Percentiles rank a stretch among this genome's conserved stretches.
Evolutionary conservation across 2,888 invertebrate genomes (phyloP).

Genomic region (Aradus depressus): DNA sequence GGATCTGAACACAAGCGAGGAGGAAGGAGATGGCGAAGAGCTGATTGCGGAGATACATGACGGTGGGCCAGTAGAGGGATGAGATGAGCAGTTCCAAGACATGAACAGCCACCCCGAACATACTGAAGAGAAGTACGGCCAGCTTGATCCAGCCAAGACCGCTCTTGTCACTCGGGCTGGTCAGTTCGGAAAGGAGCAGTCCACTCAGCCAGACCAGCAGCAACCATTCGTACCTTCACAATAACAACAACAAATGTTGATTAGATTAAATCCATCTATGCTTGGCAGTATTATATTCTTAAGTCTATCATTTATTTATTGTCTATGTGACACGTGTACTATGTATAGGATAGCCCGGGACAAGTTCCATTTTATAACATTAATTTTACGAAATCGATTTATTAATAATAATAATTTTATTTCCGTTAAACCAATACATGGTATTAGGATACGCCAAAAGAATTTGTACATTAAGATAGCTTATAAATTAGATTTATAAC

Average conservation of each 20-base stretch:
- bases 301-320: too few species aligned
- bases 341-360: too few species aligned
- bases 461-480: too few species aligned
- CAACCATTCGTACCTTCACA: conserved; percentile 70
- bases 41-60: conserved; percentile 93
- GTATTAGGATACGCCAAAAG: too few species aligned
- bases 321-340: too few species aligned
- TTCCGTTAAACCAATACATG: too few species aligned
- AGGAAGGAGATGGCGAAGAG: conserved; percentile 91
- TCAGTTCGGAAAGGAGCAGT: conserved; percentile 86
- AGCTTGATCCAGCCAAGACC: conserved; percentile 91
- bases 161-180: conserved; percentile 94
- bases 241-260: background rate
- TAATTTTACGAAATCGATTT: too few species aligned
- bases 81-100: conserved; percentile 62
- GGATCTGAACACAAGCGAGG: conserved; percentile 91
- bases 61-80: conserved; percentile 62
- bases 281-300: too few species aligned
- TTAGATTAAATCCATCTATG: background rate
- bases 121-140: conserved; percentile 73
- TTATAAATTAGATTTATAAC: too few species aligned
- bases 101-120: conserved; percentile 84
- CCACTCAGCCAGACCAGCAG: conserved; percentile 91
- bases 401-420: too few species aligned
- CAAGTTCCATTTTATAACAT: too few species aligned